Conservation (phyloP, 1,140 invertebrate genomes). For the Sminthurides bifidus region DNA sequence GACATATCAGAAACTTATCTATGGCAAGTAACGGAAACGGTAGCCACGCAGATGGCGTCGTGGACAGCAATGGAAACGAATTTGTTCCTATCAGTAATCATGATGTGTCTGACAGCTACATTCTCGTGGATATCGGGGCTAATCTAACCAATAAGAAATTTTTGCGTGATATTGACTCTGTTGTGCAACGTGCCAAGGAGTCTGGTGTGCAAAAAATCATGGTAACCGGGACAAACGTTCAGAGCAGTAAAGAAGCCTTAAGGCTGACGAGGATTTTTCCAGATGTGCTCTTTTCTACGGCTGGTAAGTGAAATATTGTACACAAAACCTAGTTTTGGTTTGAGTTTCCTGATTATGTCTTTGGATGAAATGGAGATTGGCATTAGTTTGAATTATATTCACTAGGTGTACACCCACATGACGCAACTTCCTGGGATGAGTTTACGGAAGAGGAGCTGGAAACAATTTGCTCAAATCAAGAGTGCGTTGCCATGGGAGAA, state of each 20-base stretch:
- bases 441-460: conserved; percentile 45
- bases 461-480: conserved; percentile 62
- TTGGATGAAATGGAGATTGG: no score
- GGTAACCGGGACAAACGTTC: conserved; percentile 78
- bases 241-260: conserved; percentile 78
- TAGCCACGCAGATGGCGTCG: no score
- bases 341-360: no score
- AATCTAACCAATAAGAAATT: conserved; percentile 94
- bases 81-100: background rate
- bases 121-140: conserved; percentile 40
- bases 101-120: conserved; percentile 23
- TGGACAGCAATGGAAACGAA: background rate
- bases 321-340: no score
- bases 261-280: conserved; percentile 76
- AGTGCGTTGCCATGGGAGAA: conserved; percentile 73
- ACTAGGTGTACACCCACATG: conserved; percentile 53
- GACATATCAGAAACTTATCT: no score
- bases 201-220: conserved; percentile 86
- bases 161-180: conserved; percentile 78
- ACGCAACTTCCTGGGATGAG: conserved; percentile 83
- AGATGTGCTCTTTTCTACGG: conserved; percentile 79
- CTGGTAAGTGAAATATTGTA: conserved; percentile 54
- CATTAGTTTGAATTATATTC: conserved; percentile 1
- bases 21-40: no score
- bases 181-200: conserved; percentile 49